Evolutionary conservation across 2,113 vertebrate genomes (phyloP), one percentile per base, ranked within the genome.

Genomic region (Muntiacus muntjak): DNA sequence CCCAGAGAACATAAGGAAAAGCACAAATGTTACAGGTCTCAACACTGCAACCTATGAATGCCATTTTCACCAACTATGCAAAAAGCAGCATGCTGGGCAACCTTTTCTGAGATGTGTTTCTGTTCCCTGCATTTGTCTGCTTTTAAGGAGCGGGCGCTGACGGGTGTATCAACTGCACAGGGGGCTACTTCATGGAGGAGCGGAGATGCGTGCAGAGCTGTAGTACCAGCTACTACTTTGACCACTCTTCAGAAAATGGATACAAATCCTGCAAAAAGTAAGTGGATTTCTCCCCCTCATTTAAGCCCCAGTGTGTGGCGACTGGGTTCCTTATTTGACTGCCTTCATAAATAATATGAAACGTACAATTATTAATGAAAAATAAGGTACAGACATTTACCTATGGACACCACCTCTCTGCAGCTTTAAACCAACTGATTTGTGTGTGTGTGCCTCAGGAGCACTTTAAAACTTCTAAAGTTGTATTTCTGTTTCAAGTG

Each of bases 191-290:
- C 91, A 99, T 99, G 98, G 99, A 99, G 98, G 99, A 99, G 84
- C 99, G 99, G 98, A 99, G 99, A 79, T 99, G 99, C 90, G 99
- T 99, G 85, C 98, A 98, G 25, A 99, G 98, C 64, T 99, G 99
- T 97, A 99, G 99, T 60, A 97, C 97, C 95, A 99, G 99, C 94
- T 99, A 99, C 98, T 99, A 99, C 98, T 98, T 99, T 97, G 99
- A 99, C 97, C 99, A 99, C 96, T 98, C 98, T 92, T 97, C 98
- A 95, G 99, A 99, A 96, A 99, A 98, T 5, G 99, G 99, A 89
- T 98, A 99, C 97, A 98, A 99, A 98, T 99, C 98, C 98, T 99
- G 99, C 98, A 99, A 99, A 99, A 99, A 99, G 99, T 99, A 98
- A 99, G 99, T 98, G 12, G 52, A 11, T 76, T 30, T 47, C 2